phyloP scores from a whole-genome alignment of 1,140 invertebrate species.

The Halyomorpha halys region DNA sequence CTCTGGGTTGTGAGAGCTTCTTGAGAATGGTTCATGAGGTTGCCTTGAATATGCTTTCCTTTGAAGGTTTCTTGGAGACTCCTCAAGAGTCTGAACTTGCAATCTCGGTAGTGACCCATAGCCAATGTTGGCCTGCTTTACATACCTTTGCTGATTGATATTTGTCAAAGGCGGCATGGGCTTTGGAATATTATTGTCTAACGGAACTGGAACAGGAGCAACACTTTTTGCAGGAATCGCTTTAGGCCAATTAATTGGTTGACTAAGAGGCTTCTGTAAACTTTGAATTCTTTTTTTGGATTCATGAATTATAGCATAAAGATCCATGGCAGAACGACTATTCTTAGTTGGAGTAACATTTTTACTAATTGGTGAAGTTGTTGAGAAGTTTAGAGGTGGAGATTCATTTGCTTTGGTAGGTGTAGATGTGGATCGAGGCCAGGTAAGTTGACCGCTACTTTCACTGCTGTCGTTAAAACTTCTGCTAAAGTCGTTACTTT shows the following conservation, averaged over 20 bases:
- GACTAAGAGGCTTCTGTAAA: conserved; percentile 21
- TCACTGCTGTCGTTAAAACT: conserved; percentile 4
- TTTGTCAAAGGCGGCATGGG: conserved; percentile 25
- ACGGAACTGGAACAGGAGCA: not conserved
- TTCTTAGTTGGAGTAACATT: conserved; percentile 34
- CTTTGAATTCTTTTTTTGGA: conserved; percentile 64
- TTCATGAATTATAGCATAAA: conserved; percentile 66
- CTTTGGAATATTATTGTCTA: conserved; percentile 20
- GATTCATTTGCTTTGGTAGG: conserved; percentile 28
- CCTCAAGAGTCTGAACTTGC: conserved; percentile 24
- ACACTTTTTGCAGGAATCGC: conserved; percentile 26
- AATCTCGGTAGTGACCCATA: conserved; percentile 23
- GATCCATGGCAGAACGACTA: conserved; percentile 62
- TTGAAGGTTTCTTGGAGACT: conserved; percentile 25
- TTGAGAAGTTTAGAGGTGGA: conserved; percentile 24
- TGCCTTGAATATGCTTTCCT: conserved; percentile 22
- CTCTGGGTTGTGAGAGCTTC: conserved; percentile 1
- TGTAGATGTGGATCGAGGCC: conserved; percentile 29
- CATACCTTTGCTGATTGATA: conserved; percentile 17
- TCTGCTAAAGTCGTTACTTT: not conserved
- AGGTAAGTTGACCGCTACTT: conserved; percentile 21
- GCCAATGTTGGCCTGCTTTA: not conserved
- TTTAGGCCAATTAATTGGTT: conserved; percentile 28
- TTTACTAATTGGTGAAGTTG: conserved; percentile 36
- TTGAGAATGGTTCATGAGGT: not conserved